phyloP scores from a whole-genome alignment of 2,797 vertebrate species.

The Siniperca scherzeri region DNA sequence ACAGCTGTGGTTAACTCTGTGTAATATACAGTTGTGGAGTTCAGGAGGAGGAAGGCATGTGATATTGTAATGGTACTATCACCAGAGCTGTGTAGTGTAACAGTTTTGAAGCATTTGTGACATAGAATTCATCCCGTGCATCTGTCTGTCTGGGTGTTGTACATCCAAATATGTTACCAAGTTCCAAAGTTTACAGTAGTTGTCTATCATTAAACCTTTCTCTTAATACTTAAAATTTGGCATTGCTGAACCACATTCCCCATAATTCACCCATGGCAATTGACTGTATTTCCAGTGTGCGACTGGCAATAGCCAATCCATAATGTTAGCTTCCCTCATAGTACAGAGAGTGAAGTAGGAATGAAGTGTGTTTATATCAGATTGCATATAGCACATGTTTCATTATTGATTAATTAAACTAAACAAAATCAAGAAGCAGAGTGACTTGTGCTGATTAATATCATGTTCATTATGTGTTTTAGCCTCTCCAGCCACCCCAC shows the following conservation, averaged over 20 bases:
- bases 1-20: slow-evolving; percentile 74
- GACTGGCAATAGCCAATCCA: neutral
- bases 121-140: neutral
- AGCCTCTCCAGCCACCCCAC: slow-evolving; percentile 26
- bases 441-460: slow-evolving; percentile 40
- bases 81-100: neutral
- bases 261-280: neutral
- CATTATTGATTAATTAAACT: slow-evolving; percentile 33
- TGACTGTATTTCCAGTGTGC: neutral
- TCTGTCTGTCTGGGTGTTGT: neutral
- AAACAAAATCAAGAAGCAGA: slow-evolving; percentile 31
- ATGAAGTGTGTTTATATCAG: neutral
- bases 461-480: slow-evolving; percentile 14
- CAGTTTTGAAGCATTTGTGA: neutral
- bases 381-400: neutral
- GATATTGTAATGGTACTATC: neutral
- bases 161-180: too few species aligned
- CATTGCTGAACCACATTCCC: neutral
- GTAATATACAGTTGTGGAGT: slow-evolving; percentile 64
- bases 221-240: neutral
- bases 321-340: neutral
- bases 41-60: slow-evolving; percentile 45
- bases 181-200: neutral
- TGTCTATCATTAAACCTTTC: neutral
- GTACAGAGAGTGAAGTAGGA: neutral